A percentile compares a stretch with the other conserved stretches of the same genome.
phyloP scores from a whole-genome alignment of 2,888 invertebrate genomes.

The Clitarchus hookeri region DNA sequence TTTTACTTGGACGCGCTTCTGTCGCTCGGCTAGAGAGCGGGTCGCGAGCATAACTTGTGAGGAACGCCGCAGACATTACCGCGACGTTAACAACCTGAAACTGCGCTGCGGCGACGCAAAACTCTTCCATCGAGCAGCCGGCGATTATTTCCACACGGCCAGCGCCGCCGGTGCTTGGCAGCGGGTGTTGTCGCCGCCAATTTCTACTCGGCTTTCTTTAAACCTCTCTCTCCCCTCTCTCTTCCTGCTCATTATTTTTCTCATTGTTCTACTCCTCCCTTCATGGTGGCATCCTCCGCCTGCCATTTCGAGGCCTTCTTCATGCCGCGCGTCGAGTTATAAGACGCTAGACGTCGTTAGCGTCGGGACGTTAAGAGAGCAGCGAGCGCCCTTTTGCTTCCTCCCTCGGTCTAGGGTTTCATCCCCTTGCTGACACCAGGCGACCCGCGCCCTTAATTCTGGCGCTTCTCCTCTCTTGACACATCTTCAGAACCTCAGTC shows the following conservation, averaged over 20 bases:
- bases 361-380: constrained; percentile 10
- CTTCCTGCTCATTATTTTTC: constrained; percentile 2
- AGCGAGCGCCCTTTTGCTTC: neutral
- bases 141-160: neutral
- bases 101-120: neutral
- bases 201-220: no score
- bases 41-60: no score
- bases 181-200: no score
- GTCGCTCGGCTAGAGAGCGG: no score
- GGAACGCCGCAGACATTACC: no score
- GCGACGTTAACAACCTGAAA: neutral
- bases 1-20: no score
- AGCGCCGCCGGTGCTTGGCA: neutral
- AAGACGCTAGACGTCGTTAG: constrained; percentile 14
- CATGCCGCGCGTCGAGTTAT: neutral
- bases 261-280: neutral
- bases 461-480: neutral
- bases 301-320: neutral
- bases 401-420: neutral
- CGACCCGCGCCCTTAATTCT: neutral
- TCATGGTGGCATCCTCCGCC: neutral
- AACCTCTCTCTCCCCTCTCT: neutral
- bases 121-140: neutral
- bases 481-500: constrained; percentile 7
- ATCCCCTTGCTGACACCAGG: neutral